Conservation (phyloP, 2,113 vertebrate species). For the Corythoichthys intestinalis region DNA sequence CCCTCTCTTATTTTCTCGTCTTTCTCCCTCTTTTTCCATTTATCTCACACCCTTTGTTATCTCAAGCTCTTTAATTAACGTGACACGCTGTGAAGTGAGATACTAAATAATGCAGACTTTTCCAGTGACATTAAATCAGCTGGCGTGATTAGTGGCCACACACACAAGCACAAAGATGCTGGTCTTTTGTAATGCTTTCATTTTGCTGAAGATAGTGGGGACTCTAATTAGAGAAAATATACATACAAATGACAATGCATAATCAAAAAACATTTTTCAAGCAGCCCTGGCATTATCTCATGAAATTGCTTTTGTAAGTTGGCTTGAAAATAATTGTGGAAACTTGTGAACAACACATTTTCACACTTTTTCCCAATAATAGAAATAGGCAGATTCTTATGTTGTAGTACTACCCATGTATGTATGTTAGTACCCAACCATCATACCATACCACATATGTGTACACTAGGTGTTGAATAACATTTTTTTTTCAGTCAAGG, state of each 20-base stretch:
- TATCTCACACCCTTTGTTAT: constrained; percentile 37
- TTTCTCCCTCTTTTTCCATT: constrained; percentile 5
- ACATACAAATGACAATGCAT: background rate
- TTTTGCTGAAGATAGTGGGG: constrained; percentile 5
- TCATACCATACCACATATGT: no score
- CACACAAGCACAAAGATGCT: constrained; percentile 17
- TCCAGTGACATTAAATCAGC: constrained; percentile 61
- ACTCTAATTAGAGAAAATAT: constrained; percentile 9
- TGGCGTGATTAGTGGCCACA: constrained; percentile 56
- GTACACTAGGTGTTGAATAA: no score
- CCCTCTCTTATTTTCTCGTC: constrained; percentile 15
- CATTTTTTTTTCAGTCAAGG: no score
- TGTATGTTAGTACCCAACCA: no score
- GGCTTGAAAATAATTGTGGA: background rate
- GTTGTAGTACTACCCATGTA: no score
- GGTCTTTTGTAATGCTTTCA: constrained; percentile 11
- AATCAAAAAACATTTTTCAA: background rate
- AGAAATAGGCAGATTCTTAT: background rate
- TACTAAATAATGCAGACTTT: constrained; percentile 70
- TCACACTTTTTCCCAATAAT: background rate
- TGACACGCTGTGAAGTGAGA: constrained; percentile 62
- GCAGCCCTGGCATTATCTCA: background rate
- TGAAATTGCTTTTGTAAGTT: background rate
- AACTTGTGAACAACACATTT: background rate
- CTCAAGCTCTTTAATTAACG: constrained; percentile 66